Conservation (phyloP, 2,888 invertebrate species). For the Mesoligia furuncula region DNA sequence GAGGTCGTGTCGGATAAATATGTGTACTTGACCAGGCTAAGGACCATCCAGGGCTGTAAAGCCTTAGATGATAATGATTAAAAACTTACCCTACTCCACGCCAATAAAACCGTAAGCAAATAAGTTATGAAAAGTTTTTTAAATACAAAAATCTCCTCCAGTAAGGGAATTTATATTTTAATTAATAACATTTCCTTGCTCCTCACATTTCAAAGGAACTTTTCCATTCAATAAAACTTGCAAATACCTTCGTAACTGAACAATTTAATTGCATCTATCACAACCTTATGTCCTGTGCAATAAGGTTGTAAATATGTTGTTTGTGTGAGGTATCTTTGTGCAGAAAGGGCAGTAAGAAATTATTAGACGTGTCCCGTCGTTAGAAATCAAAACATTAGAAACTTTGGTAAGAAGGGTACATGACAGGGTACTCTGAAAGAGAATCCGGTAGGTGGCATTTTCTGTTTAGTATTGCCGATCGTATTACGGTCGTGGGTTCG, state of each 20-base stretch:
- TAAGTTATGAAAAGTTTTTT: constrained; percentile 4
- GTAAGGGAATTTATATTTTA: constrained; percentile 71
- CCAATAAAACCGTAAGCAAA: not conserved
- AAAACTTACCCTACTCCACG: not conserved
- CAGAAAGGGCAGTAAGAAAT: constrained; percentile 73
- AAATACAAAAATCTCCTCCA: constrained; percentile 36
- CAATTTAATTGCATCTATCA: constrained; percentile 17
- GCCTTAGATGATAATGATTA: no score
- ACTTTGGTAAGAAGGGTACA: constrained; percentile 71
- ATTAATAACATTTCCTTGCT: constrained; percentile 77
- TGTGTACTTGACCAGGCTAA: no score
- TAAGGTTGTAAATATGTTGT: constrained; percentile 53
- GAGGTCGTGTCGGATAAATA: no score
- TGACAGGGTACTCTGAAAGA: constrained; percentile 39
- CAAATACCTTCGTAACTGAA: constrained; percentile 72
- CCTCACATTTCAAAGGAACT: constrained; percentile 71
- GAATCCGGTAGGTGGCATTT: constrained; percentile 68
- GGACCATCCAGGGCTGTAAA: no score
- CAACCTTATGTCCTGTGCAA: constrained; percentile 46
- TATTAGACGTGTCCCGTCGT: constrained; percentile 86
- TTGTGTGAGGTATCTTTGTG: constrained; percentile 39
- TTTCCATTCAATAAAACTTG: constrained; percentile 78
- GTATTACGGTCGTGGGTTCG: no score
- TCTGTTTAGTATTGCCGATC: not conserved
- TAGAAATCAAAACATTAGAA: constrained; percentile 87